Conservation (phyloP, 2,888 invertebrate species). For the Epicampocera succincta region DNA sequence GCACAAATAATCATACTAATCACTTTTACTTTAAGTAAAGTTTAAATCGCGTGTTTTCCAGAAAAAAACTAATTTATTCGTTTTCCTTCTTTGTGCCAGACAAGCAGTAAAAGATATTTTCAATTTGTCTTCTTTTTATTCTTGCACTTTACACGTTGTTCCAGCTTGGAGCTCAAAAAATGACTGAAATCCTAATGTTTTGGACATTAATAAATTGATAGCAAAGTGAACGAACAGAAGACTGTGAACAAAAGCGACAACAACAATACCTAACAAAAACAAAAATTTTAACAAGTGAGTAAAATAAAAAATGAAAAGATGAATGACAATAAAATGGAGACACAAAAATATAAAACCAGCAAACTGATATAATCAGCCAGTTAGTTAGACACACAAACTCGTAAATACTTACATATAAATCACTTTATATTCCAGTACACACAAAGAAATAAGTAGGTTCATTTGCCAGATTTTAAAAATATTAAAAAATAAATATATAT, state of each 20-base stretch:
- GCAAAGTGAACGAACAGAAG: slow-evolving; percentile 44
- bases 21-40: slow-evolving; percentile 58
- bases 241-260: slow-evolving; percentile 39
- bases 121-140: background rate
- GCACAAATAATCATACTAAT: slow-evolving; percentile 48
- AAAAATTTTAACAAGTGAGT: slow-evolving; percentile 36
- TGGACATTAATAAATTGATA: slow-evolving; percentile 34
- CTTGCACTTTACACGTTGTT: slow-evolving; percentile 70
- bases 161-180: slow-evolving; percentile 72
- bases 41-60: slow-evolving; percentile 51
- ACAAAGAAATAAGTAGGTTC: background rate
- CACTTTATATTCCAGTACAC: background rate
- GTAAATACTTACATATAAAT: no score
- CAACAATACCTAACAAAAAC: background rate
- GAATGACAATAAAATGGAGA: slow-evolving; percentile 53
- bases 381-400: no score
- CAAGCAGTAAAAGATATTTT: background rate
- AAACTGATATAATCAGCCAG: no score
- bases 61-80: slow-evolving; percentile 28
- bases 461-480: no score
- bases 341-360: slow-evolving; percentile 18
- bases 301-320: slow-evolving; percentile 43
- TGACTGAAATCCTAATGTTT: slow-evolving; percentile 70
- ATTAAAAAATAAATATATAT: no score
- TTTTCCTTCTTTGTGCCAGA: slow-evolving; percentile 20